A percentile compares a stretch with the other conserved stretches of the same genome.
Evolutionary conservation across 2,888 invertebrate genomes (phyloP).

Genomic region (Parthenolecanium corni): DNA sequence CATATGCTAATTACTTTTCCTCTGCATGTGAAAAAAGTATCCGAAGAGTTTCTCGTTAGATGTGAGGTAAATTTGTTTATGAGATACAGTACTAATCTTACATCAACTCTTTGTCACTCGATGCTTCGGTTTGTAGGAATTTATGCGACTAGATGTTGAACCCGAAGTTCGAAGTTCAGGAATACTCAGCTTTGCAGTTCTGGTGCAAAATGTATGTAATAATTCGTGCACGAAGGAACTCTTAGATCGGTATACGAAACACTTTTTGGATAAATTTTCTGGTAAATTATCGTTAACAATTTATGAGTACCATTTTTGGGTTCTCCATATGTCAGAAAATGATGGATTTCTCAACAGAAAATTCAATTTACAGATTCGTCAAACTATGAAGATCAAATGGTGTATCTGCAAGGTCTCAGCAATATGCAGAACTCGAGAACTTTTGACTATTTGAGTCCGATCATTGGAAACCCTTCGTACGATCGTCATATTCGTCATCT

Average conservation of each 20-base stretch:
- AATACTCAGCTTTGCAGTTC: conserved; percentile 55
- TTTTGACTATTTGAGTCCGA: conserved; percentile 43
- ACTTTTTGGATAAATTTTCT: conserved; percentile 58
- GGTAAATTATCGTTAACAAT: no score
- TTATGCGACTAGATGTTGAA: conserved; percentile 32
- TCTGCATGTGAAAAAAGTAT: conserved; percentile 53
- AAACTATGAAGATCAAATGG: conserved; percentile 54
- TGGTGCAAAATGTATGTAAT: conserved; percentile 51
- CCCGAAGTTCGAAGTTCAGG: conserved; percentile 53
- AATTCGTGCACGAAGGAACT: conserved; percentile 48
- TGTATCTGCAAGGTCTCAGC: conserved; percentile 58
- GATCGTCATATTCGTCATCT: conserved; percentile 51
- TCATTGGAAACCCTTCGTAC: conserved; percentile 38
- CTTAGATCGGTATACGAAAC: conserved; percentile 57
- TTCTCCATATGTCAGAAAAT: no score
- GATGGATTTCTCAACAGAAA: not conserved
- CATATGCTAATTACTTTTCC: conserved; percentile 56
- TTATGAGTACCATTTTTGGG: no score
- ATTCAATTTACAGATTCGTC: conserved; percentile 45
- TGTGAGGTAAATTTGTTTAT: conserved; percentile 34
- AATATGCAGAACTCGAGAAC: conserved; percentile 51
- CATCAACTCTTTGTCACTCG: conserved; percentile 48
- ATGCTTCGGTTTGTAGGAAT: conserved; percentile 32
- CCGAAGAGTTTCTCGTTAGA: conserved; percentile 37
- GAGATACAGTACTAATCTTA: conserved; percentile 37